Evolutionary conservation across 2,113 vertebrate genomes (phyloP).

Genomic region (Mirounga angustirostris): DNA sequence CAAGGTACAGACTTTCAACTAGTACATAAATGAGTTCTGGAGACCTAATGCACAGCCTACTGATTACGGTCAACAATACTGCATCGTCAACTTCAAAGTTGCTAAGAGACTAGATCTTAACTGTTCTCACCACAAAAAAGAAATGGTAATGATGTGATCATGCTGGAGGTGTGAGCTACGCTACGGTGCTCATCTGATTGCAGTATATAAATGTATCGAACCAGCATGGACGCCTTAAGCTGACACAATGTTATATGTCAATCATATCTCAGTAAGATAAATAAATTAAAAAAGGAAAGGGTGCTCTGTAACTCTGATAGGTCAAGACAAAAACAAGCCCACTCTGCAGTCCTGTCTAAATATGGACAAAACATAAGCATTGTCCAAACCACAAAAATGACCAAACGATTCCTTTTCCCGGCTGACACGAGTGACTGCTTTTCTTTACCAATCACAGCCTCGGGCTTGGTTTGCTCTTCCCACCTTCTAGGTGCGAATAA

Average conservation of each 20-base stretch:
- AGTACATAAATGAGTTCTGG: neutral
- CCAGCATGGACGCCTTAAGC: neutral
- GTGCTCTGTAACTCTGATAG: neutral
- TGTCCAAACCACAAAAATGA: neutral
- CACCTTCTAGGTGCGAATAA: neutral
- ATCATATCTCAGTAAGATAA: neutral
- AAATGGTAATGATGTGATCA: fast-evolving
- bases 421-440: too few relatives aligned
- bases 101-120: neutral
- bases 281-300: neutral
- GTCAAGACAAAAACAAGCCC: neutral
- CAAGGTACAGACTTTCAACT: neutral
- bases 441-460: neutral
- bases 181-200: fast-evolving
- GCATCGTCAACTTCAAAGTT: neutral
- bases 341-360: fast-evolving
- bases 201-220: neutral
- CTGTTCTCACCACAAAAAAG: neutral
- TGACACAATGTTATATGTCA: fast-evolving
- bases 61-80: neutral
- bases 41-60: neutral
- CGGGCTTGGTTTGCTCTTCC: neutral
- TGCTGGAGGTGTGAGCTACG: neutral
- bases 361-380: fast-evolving
- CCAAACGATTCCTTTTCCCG: neutral